Evolutionary conservation across 2,797 vertebrate genomes (phyloP), one percentile per base, ranked within the genome.

Genomic region (Agapornis canus): DNA sequence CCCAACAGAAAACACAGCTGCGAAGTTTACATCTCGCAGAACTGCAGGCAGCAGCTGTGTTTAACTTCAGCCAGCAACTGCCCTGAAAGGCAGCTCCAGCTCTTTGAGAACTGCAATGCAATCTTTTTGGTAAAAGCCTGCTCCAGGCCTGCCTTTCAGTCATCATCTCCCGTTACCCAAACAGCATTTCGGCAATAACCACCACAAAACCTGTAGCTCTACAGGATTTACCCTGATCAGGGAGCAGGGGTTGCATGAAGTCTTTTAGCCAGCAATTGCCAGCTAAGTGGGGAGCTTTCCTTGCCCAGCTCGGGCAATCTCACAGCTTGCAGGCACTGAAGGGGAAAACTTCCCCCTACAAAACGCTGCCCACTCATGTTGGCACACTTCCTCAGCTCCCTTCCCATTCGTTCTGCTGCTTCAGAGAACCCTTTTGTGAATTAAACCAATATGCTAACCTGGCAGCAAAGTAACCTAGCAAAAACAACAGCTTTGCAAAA

Each of bases 1-100:
- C 7, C 61, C 29, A 8, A 47, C 20, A 85, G 75, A 87, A 89
- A 94, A 89, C 79, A 90, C 89, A 96, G 81, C 86, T 92, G 89
- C 37, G 47, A 68, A 57, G 37, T 82, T 89, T 31, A 15, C 23
- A 32, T 48, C 52, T 64, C 6, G 0, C 63, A 42, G 23, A 18
- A 42, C 21, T 82, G 26, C 13, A 57, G 68, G 6, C 14, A 64
- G 56, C 70, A 85, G 78, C 68, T 49, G 82, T 37, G 64, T 47
- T 80, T 60, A 56, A 73, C 64, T 17, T 22, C 21, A 60, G 35
- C 25, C 39, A 85, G 49, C 32, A 54, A 69, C 15, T 20, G 18
- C 47, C 73, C 90, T 65, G 61, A 81, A 81, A 61, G 11, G 51
- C 77, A 78, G 11, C 40, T 83, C 61, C 4, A 6, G 26, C 31